Base-by-base conservation (phyloP, 2,113 vertebrate genomes). In the Chlorodrepanis virens region DNA sequence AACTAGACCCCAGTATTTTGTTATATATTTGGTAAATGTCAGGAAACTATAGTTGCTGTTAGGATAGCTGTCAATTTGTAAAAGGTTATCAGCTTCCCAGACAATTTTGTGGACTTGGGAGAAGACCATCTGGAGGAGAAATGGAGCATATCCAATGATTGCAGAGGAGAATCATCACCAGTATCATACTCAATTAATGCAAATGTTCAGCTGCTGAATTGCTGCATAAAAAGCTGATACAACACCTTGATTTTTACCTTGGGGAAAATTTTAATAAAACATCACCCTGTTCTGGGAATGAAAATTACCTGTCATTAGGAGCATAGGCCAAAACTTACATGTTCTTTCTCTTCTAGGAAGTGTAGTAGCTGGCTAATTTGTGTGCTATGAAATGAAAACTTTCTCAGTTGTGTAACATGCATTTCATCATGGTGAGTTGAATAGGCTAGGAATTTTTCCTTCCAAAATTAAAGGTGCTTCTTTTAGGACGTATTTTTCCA, bases 41-140 rank as follows among this genome's bases (percentile, higher is more conserved):
- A 76, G 72, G 57, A 82, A 68, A 22, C 57, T 5, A 5, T n/a
- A 37, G 25, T 44, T 91, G 20, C 49, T 78, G 18, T 60, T 89
- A 76, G 65, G 61, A 57, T 64, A 87, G 33, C 39, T 91, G 67
- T 95, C 54, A 80, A 31, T 91, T 83, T 80, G 53, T 80, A 67
- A 65, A 79, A 70, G 81, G 35, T 42, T 59, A 70, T 85, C 54
- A 54, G 13, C 50, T 89, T 90, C 82, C 81, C 75, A 88, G 84
- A 63, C 50, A 89, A 59, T 96, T 93, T 59, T 76, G 54, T 2
- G 7, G 75, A 57, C 74, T 31, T 87, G 45, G 63, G 78, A 93
- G 78, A 63, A 59, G 87, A 97, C 91, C 96, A 93, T 96, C 87
- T 96, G 95, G 91, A 95, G 82, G 82, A 94, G 87, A 97, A 97